phyloP scores from a whole-genome alignment of 2,888 invertebrate genomes.

The Protophormia terraenovae region DNA sequence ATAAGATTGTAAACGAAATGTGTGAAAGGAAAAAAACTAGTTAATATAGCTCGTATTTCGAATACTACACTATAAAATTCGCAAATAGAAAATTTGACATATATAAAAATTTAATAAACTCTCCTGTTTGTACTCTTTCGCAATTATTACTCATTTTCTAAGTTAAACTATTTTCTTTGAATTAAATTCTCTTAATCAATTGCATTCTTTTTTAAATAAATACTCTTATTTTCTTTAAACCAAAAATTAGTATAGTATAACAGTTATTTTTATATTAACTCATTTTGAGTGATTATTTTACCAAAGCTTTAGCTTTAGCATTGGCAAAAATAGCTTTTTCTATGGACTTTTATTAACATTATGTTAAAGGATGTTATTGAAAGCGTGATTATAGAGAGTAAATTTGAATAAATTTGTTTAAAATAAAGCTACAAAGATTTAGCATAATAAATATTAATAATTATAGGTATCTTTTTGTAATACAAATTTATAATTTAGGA shows the following conservation, averaged over 20 bases:
- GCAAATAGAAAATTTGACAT: neutral
- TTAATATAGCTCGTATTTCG: slow-evolving; percentile 9
- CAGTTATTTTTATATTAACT: neutral
- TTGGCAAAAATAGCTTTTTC: no score
- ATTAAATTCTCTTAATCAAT: neutral
- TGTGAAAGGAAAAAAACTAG: neutral
- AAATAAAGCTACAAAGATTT: no score
- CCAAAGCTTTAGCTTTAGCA: neutral
- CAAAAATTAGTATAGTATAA: slow-evolving; percentile 28
- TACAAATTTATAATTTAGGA: no score
- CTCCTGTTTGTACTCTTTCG: neutral
- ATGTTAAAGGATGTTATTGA: neutral
- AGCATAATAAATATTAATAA: no score
- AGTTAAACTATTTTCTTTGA: neutral
- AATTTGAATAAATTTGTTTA: no score
- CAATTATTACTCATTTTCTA: neutral
- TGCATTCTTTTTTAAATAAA: neutral
- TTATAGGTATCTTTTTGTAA: no score
- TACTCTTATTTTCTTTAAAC: neutral
- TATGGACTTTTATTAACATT: neutral
- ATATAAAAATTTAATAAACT: neutral
- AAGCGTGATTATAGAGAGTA: no score
- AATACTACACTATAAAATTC: slow-evolving; percentile 13
- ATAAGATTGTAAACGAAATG: slow-evolving; percentile 11
- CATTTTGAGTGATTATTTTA: neutral